Percentiles rank a stretch among this genome's conserved stretches.
Conservation (phyloP, 2,888 invertebrate species). For the Papilio gigon region DNA sequence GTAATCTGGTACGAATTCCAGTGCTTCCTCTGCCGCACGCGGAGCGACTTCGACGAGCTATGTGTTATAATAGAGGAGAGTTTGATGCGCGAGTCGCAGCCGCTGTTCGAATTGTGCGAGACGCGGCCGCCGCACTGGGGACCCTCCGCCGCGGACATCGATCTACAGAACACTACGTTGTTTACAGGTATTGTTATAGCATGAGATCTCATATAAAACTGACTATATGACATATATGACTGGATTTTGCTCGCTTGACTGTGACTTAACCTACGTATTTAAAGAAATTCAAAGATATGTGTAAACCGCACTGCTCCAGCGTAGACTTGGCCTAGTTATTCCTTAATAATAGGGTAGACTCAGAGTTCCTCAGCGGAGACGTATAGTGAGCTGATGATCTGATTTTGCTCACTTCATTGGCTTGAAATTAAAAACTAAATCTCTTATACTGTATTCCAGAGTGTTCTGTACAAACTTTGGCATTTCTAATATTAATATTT, state of each 20-base stretch:
- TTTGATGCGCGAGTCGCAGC: conserved; percentile 87
- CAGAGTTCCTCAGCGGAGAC: too few relatives aligned
- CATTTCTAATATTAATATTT: conserved; percentile 30
- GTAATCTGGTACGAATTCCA: conserved; percentile 71
- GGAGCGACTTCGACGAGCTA: conserved; percentile 89
- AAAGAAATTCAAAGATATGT: too few relatives aligned
- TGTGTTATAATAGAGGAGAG: conserved; percentile 86
- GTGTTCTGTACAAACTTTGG: conserved; percentile 9
- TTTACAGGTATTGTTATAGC: conserved; percentile 77
- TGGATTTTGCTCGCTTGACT: neutral
- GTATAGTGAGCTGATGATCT: too few relatives aligned
- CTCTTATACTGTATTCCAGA: too few relatives aligned
- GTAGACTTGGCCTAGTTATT: too few relatives aligned
- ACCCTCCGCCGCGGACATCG: conserved; percentile 72
- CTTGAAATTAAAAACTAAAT: too few relatives aligned
- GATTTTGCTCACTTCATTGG: too few relatives aligned
- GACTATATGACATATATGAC: too few relatives aligned
- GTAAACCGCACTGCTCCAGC: too few relatives aligned
- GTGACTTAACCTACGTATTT: too few relatives aligned
- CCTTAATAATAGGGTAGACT: too few relatives aligned
- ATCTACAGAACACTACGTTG: conserved; percentile 68
- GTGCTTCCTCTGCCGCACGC: conserved; percentile 95
- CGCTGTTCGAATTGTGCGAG: conserved; percentile 93
- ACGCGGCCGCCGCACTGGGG: conserved; percentile 90
- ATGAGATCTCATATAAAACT: too few relatives aligned